Conservation (phyloP, 2,113 vertebrate species). For the Mobula hypostoma region DNA sequence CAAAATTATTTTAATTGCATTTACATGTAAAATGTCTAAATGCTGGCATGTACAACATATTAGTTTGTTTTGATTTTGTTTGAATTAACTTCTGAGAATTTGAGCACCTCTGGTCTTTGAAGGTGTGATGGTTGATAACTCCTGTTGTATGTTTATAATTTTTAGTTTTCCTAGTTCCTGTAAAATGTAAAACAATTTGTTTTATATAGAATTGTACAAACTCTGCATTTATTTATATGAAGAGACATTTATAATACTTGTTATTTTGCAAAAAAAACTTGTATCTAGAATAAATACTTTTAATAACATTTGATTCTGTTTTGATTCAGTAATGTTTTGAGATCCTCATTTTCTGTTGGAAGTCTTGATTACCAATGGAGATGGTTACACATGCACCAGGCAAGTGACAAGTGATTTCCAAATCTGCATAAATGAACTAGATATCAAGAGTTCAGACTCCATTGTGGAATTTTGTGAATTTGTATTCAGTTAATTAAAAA, state of each 20-base stretch:
- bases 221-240: slow-evolving; percentile 70
- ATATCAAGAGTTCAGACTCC: neutral
- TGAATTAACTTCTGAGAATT: slow-evolving; percentile 11
- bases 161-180: slow-evolving; percentile 56
- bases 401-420: neutral
- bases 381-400: neutral
- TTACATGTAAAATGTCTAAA: slow-evolving; percentile 26
- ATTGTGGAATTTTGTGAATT: neutral
- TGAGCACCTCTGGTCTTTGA: neutral
- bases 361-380: neutral
- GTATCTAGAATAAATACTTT: slow-evolving; percentile 77
- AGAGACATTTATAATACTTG: slow-evolving; percentile 72
- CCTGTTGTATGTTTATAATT: slow-evolving; percentile 42
- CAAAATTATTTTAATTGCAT: slow-evolving; percentile 6
- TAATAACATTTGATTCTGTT: slow-evolving; percentile 49
- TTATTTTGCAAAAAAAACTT: slow-evolving; percentile 71
- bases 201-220: slow-evolving; percentile 65
- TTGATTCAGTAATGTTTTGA: neutral
- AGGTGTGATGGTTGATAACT: neutral
- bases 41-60: neutral
- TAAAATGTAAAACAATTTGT: slow-evolving; percentile 60
- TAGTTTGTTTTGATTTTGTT: neutral
- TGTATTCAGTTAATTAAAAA: neutral
- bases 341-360: neutral
- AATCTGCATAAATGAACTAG: neutral